Evolutionary conservation across 2,888 invertebrate species (phyloP), one percentile per base, ranked within the genome.

Genomic region (Branchipolynoe longqiensis): DNA sequence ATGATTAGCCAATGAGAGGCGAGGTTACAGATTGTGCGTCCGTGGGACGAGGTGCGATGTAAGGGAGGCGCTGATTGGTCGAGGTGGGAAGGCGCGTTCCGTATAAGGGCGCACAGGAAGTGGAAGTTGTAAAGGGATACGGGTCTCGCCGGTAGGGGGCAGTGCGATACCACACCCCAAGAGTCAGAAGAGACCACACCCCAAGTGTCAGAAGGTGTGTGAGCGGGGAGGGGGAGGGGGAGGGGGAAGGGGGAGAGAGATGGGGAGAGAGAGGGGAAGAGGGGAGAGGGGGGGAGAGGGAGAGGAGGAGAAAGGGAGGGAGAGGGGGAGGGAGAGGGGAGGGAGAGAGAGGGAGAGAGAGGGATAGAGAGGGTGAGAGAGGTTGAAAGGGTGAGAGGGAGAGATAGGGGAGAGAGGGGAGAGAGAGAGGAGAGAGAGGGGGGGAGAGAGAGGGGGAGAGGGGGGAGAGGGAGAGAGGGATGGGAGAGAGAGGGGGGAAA

Each of bases 71-170:
- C 25, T 54, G 78, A 78, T 78, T 78, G 78, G 78, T 28, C 33
- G 78, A 54, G 31, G 41, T n/a, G 48, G 41, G 14, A 22, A 25
- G 25, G n/a, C 41, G 78, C 31, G 78, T 41, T 25, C 78, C 78
- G 33, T 25, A 78, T 78, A 78, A 25, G 78, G 78, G 38, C 25
- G 25, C 40, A 6, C 22, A 40, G 28, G 31, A 31, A 12, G 62
- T 12, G 14, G 36, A 22, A 33, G 22, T 36, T 36, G 69, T n/a
- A 69, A 69, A 69, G 38, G 69, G 69, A 69, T 69, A 69, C 69
- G 36, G 33, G 22, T 36, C 1, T 1, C 4, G 1, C 28, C 3
- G 25, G 62, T 25, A 31, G 38, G 33, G 69, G 69, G 69, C 18
- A 48, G 48, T 8, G 48, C 18, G 8, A 48, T n/a, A n/a, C n/a